Conservation (phyloP, 2,113 vertebrate genomes). For the Asarcornis scutulata region DNA sequence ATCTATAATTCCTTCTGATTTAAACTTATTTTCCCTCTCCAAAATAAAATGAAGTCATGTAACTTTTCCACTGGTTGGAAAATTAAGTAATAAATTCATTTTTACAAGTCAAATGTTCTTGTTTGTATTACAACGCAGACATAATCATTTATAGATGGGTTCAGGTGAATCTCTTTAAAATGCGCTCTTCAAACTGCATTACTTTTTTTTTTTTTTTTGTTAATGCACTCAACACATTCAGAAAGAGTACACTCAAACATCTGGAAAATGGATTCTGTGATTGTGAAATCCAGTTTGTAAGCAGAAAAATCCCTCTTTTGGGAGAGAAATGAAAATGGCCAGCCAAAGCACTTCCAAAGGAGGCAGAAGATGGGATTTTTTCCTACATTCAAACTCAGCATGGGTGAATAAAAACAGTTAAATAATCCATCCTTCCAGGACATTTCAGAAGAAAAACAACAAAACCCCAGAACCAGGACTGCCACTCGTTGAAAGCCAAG, state of each 20-base stretch:
- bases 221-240: background rate
- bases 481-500: background rate
- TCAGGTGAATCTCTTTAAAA: background rate
- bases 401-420: background rate
- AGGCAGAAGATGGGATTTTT: background rate
- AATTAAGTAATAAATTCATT: background rate
- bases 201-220: background rate
- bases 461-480: background rate
- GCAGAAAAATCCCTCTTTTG: constrained; percentile 20
- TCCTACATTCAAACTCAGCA: background rate
- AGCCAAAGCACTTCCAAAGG: constrained; percentile 2
- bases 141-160: background rate
- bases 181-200: background rate
- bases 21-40: background rate
- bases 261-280: constrained; percentile 32
- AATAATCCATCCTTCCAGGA: background rate
- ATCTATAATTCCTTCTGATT: background rate
- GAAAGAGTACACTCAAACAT: background rate
- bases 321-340: constrained; percentile 3
- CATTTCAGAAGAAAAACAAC: background rate
- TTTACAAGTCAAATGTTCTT: background rate
- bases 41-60: background rate
- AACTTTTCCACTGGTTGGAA: background rate
- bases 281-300: constrained; percentile 28
- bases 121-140: background rate